Evolutionary conservation across 2,113 vertebrate genomes (phyloP).

Genomic region (Calidris pugnax): DNA sequence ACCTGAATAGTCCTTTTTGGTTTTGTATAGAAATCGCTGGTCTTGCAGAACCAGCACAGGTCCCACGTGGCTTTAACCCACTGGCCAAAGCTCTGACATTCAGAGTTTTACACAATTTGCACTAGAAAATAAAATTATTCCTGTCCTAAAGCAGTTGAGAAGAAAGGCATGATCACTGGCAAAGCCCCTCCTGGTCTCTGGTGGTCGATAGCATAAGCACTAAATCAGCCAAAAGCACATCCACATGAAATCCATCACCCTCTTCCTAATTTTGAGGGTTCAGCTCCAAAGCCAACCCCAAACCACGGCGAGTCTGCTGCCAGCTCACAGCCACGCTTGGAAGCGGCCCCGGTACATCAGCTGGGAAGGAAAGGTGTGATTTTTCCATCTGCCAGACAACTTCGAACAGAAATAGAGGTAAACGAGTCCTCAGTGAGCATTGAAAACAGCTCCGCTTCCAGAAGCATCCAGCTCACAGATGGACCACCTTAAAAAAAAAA

Average conservation of each 20-base stretch:
- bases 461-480: background rate
- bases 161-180: background rate
- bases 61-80: background rate
- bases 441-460: background rate
- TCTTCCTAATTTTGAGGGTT: background rate
- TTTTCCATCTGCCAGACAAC: background rate
- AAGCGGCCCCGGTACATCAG: background rate
- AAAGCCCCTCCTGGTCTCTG: background rate
- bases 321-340: background rate
- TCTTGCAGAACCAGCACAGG: background rate
- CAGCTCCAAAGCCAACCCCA: background rate
- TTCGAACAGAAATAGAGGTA: background rate
- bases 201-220: fast-evolving
- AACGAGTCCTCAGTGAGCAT: background rate
- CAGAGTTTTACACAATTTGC: background rate
- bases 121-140: background rate
- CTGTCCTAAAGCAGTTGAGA: background rate
- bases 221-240: background rate
- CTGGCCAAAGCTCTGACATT: background rate
- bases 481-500: background rate
- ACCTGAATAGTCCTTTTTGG: background rate
- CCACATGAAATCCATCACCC: background rate
- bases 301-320: fast-evolving
- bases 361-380: background rate
- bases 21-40: background rate